These are phyloP conservation scores for Episyrphus balteatus DNA, from an alignment of 1,140 invertebrate species.

Conservation along the genomic window DNA sequence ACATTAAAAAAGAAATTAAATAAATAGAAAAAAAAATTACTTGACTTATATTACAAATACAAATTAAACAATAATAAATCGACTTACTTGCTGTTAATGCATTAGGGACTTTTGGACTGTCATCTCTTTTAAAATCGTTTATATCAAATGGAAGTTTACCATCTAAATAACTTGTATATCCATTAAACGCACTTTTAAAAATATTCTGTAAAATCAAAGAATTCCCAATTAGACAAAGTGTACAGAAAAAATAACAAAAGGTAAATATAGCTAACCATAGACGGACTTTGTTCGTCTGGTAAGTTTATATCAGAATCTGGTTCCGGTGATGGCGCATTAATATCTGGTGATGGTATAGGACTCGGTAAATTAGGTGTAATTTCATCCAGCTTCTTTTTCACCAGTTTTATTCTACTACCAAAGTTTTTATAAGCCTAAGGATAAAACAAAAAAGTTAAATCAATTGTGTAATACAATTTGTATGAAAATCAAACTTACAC, in stretches of 20 bases:
- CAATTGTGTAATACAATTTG: too few relatives aligned
- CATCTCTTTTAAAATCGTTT: constrained; percentile 32
- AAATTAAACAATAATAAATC: neutral
- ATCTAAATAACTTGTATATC: constrained; percentile 31
- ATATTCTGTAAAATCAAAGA: constrained; percentile 17
- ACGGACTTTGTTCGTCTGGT: constrained; percentile 40
- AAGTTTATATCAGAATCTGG: constrained; percentile 67
- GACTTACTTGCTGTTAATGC: neutral
- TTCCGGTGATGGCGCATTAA: constrained; percentile 74
- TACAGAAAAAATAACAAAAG: neutral
- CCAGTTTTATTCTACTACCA: constrained; percentile 68
- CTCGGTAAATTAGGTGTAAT: constrained; percentile 51
- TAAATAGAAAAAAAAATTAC: neutral
- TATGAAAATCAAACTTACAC: constrained; percentile 51
- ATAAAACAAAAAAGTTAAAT: neutral
- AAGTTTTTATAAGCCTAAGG: constrained; percentile 84
- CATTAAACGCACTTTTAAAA: constrained; percentile 24
- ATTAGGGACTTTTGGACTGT: neutral
- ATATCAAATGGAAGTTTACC: constrained; percentile 33
- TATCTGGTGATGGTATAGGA: constrained; percentile 61
- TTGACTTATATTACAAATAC: too few relatives aligned
- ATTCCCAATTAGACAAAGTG: neutral
- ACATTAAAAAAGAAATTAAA: neutral
- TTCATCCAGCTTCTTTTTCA: constrained; percentile 77
- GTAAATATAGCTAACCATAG: constrained; percentile 14